Evolutionary conservation across 2,113 vertebrate genomes (phyloP).

Genomic region (Pseudopodoces humilis): DNA sequence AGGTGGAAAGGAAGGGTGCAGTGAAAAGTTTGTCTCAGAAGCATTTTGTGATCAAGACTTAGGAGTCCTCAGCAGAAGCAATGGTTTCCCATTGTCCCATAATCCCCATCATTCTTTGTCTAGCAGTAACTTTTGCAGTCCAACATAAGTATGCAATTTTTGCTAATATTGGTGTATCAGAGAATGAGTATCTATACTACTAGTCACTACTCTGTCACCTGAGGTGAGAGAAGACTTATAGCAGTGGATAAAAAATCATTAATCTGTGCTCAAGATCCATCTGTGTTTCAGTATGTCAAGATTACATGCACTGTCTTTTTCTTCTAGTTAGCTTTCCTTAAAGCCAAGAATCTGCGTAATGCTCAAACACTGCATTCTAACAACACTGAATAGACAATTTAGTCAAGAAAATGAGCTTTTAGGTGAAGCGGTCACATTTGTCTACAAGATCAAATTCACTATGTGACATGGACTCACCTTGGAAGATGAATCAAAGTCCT

Average conservation of each 20-base stretch:
- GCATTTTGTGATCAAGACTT: neutral
- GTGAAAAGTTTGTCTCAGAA: neutral
- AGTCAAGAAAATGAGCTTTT: neutral
- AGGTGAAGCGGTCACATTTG: neutral
- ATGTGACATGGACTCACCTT: neutral
- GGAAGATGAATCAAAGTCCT: neutral
- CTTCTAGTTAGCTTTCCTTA: neutral
- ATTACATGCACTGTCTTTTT: neutral
- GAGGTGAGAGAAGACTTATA: neutral
- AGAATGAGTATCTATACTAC: neutral
- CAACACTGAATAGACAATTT: neutral
- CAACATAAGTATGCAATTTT: neutral
- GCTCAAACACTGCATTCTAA: neutral
- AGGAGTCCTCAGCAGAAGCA: neutral
- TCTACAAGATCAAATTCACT: neutral
- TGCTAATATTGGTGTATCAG: neutral
- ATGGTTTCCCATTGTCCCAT: rapidly evolving
- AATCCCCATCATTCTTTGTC: neutral
- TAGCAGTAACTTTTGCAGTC: neutral
- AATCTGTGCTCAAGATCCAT: neutral
- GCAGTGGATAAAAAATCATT: neutral
- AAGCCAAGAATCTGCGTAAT: neutral
- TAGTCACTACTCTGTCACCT: neutral
- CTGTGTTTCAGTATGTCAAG: neutral
- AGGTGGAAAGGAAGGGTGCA: neutral